These are phyloP conservation scores for Bovichtus variegatus DNA, from an alignment of 2,797 vertebrate genomes.

Conservation along the genomic window DNA sequence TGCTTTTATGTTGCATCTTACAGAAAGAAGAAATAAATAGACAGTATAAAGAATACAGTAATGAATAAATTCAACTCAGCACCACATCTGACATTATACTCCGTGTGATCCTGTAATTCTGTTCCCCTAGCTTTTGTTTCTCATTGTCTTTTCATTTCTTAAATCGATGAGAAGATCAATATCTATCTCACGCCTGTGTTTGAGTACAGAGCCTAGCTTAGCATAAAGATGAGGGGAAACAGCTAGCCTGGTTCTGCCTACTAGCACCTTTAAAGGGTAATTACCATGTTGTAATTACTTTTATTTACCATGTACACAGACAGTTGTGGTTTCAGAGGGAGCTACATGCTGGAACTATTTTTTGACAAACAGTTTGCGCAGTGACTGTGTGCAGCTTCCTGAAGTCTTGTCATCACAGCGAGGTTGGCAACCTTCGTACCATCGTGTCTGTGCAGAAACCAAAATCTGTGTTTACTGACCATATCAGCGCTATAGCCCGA, in stretches of 20 bases:
- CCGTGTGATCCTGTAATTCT: background rate
- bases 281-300: background rate
- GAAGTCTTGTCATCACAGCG: background rate
- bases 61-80: background rate
- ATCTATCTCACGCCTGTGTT: no score
- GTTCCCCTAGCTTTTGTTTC: background rate
- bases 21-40: background rate
- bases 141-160: background rate
- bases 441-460: background rate
- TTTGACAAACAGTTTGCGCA: background rate
- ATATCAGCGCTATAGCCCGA: background rate
- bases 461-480: background rate
- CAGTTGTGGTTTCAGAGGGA: background rate
- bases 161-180: background rate
- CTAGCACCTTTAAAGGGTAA: background rate
- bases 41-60: background rate
- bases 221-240: background rate
- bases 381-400: background rate
- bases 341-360: background rate
- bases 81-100: background rate
- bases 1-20: background rate
- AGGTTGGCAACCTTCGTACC: background rate
- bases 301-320: background rate
- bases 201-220: no score
- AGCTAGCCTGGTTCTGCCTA: background rate